These are phyloP conservation scores for Podarcis lilfordi DNA, from an alignment of 2,797 vertebrate species.

Conservation along the genomic window DNA sequence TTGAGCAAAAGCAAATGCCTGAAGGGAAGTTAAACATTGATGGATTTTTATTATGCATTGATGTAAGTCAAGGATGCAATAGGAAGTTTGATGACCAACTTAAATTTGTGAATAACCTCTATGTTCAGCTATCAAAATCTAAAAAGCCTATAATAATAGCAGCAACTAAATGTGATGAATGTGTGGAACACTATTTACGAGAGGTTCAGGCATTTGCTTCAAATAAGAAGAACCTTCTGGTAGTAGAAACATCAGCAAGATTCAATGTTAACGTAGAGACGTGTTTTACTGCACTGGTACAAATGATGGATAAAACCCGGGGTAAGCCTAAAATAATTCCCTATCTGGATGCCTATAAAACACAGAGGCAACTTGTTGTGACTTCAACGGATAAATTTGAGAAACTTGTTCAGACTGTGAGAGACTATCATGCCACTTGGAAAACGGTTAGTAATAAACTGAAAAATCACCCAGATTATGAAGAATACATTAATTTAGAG, in stretches of 20 bases:
- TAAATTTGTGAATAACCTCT: slow-evolving; percentile 96
- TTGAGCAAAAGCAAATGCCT: slow-evolving; percentile 99
- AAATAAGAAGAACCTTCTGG: slow-evolving; percentile 94
- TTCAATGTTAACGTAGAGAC: slow-evolving; percentile 92
- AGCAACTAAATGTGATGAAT: slow-evolving; percentile 97
- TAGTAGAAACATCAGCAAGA: slow-evolving; percentile 94
- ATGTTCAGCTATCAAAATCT: slow-evolving; percentile 93
- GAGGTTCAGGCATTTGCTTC: slow-evolving; percentile 95
- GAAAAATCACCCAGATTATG: slow-evolving; percentile 94
- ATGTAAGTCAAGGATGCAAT: slow-evolving; percentile 98
- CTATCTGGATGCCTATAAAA: slow-evolving; percentile 95
- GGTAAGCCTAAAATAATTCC: slow-evolving; percentile 97
- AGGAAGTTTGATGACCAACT: slow-evolving; percentile 98
- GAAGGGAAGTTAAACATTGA: slow-evolving; percentile 96
- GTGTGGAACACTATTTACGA: slow-evolving; percentile 95
- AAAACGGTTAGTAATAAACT: slow-evolving; percentile 92
- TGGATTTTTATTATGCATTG: slow-evolving; percentile 95
- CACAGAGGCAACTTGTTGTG: slow-evolving; percentile 92
- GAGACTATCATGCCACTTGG: slow-evolving; percentile 97
- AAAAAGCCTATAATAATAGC: slow-evolving; percentile 97
- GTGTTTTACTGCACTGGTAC: slow-evolving; percentile 93
- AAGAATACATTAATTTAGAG: slow-evolving; percentile 95
- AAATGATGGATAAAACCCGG: slow-evolving; percentile 97
- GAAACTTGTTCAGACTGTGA: slow-evolving; percentile 91
- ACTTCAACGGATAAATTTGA: slow-evolving; percentile 93